These are phyloP conservation scores for Rhopalosiphum padi DNA, from an alignment of 1,140 invertebrate species.

Conservation along the genomic window DNA sequence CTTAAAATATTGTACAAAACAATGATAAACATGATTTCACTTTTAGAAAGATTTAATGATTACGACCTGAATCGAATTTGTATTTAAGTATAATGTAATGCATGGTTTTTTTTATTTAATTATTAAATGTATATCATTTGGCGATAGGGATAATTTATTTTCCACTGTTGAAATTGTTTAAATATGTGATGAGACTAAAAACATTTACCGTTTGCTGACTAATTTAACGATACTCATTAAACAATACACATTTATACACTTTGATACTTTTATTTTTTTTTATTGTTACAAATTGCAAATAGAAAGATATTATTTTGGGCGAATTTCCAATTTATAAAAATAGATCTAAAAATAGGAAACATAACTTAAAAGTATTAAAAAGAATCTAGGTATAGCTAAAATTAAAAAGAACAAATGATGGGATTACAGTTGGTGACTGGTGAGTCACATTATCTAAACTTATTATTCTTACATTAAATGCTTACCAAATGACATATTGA, in stretches of 20 bases:
- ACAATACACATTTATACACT: neutral
- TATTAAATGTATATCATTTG: neutral
- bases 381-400: neutral
- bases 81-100: neutral
- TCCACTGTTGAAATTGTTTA: neutral
- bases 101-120: neutral
- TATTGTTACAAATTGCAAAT: neutral
- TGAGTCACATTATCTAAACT: neutral
- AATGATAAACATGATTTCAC: neutral
- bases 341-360: neutral
- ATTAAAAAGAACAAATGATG: neutral
- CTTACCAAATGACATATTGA: neutral
- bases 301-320: neutral
- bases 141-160: neutral
- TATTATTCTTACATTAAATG: neutral
- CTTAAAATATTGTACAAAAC: neutral
- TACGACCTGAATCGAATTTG: neutral
- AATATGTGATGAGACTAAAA: neutral
- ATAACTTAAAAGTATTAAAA: neutral
- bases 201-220: neutral
- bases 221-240: neutral
- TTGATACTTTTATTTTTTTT: no score
- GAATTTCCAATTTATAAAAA: neutral
- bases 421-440: neutral
- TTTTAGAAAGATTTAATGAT: neutral